Evolutionary conservation across 2,113 vertebrate genomes (phyloP).

Genomic region (Stercorarius parasiticus): DNA sequence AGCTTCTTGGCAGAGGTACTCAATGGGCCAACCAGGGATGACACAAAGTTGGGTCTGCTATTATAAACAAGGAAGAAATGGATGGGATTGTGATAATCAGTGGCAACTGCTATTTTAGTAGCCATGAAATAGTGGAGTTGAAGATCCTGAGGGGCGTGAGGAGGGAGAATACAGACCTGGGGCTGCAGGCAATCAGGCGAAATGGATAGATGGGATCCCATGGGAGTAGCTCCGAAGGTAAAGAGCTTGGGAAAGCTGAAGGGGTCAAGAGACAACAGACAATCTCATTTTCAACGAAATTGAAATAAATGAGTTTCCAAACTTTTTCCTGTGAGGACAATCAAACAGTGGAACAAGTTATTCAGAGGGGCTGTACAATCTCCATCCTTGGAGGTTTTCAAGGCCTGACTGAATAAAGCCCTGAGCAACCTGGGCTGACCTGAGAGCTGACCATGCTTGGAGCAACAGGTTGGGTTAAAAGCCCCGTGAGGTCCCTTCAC

Average conservation of each 20-base stretch:
- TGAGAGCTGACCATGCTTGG: background rate
- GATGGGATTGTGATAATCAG: background rate
- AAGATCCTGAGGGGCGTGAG: background rate
- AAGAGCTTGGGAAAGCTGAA: background rate
- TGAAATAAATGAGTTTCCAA: background rate
- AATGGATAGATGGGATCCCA: background rate
- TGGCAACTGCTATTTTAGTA: background rate
- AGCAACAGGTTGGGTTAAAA: background rate
- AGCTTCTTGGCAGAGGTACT: background rate
- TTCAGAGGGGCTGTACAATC: background rate
- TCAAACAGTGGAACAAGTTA: background rate
- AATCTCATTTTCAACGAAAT: background rate
- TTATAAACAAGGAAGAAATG: background rate
- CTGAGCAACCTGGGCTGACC: background rate
- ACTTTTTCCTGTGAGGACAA: background rate
- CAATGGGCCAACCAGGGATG: background rate
- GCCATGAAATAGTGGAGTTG: background rate
- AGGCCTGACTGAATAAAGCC: background rate
- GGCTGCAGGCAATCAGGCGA: background rate
- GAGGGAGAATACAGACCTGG: accelerated
- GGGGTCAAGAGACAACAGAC: background rate
- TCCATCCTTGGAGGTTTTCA: background rate
- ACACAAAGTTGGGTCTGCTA: background rate
- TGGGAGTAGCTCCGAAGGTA: background rate
- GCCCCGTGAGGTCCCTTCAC: background rate